These are phyloP conservation scores for Metopolophium dirhodum DNA, from an alignment of 1,140 invertebrate species.

Conservation along the genomic window DNA sequence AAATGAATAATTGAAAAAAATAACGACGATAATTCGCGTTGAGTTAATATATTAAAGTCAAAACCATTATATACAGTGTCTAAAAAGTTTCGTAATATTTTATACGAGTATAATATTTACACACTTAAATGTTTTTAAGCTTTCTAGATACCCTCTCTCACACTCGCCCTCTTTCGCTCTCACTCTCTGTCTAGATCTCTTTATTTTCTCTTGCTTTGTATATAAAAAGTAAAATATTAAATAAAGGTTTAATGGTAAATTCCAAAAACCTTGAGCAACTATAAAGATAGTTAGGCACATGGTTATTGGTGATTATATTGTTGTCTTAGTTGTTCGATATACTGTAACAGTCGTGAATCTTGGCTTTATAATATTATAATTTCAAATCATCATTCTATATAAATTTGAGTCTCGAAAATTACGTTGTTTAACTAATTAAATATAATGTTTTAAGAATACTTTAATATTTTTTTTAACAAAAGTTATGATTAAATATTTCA, in stretches of 20 bases:
- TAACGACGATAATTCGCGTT: background rate
- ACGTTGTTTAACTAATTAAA: background rate
- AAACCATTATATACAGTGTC: background rate
- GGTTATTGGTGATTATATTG: background rate
- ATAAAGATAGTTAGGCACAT: background rate
- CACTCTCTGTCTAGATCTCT: background rate
- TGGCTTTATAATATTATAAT: background rate
- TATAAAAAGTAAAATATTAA: background rate
- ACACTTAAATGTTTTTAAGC: background rate
- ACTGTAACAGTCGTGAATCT: background rate
- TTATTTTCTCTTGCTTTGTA: background rate
- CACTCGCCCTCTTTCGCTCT: background rate
- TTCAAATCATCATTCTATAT: background rate
- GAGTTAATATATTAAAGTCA: background rate
- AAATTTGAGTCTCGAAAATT: background rate
- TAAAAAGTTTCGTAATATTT: slow-evolving; percentile 2
- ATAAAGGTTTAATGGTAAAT: background rate
- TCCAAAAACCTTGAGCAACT: background rate
- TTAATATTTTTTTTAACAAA: background rate
- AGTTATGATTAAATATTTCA: background rate
- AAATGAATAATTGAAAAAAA: background rate
- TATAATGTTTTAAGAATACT: background rate
- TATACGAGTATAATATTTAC: background rate
- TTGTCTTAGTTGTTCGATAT: background rate
- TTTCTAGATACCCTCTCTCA: background rate